Evolutionary conservation across 2,888 invertebrate genomes (phyloP), one percentile per base, ranked within the genome.

Genomic region (Ophion ellenae): DNA sequence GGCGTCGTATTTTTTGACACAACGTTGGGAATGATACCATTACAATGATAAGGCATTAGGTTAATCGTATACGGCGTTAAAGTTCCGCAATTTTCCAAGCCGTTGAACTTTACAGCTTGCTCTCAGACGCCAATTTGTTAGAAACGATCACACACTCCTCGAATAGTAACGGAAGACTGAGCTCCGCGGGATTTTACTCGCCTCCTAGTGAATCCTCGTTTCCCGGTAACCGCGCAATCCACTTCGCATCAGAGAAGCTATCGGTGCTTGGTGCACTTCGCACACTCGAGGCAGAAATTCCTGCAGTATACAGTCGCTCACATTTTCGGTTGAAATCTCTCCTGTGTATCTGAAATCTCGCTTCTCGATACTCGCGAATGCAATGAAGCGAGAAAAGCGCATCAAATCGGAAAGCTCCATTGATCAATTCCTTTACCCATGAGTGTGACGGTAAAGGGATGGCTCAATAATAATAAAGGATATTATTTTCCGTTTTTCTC

Each of bases 41-140:
- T 11, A 17, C 11, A 47, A 57, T 75, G 66, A 40, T 64, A 32
- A n/a, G 59, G 20, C n/a, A 53, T 40, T 32, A 67, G 47, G 47
- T 63, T 74, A 63, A 85, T 20, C 70, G 53, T 71, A 76, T 45
- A 14, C 57, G 24, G 28, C 63, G 77, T 78, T 59, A 61, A 78
- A 86, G 77, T 74, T 81, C 77, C 59, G 80, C 77, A 81, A 86
- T 86, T 86, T 86, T 86, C 86, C 86, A 81, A 86, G 83, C 69
- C 64, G 81, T 66, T 86, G 77, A 83, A 74, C 66, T 64, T 36
- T 78, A 78, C 74, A 61, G 57, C 69, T 78, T 32, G 45, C 73
- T 57, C 32, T 57, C 32, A 57, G 32, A 63, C 32, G 40, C 53
- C 61, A 47, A 71, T 70, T 69, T 28, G 45, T 75, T 66, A 69